A percentile compares a stretch with the other conserved stretches of the same genome.
Evolutionary conservation across 2,888 invertebrate genomes (phyloP).

Genomic region (Lepeophtheirus nordmannii): DNA sequence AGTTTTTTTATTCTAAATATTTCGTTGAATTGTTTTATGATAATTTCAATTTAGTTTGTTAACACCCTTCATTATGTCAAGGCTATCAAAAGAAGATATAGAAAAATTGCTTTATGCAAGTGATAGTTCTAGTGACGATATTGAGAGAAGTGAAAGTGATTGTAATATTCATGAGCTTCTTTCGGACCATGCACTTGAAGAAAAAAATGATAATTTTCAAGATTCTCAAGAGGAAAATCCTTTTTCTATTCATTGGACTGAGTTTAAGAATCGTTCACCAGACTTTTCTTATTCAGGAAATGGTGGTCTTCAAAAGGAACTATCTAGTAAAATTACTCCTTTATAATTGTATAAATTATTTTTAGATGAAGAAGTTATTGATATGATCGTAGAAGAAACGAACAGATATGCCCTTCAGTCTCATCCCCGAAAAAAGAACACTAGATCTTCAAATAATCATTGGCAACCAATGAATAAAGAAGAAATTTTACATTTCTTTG

Average conservation of each 20-base stretch:
- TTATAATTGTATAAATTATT: neutral
- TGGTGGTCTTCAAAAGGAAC: neutral
- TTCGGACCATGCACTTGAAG: neutral
- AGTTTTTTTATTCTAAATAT: no score
- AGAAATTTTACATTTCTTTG: neutral
- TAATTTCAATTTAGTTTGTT: no score
- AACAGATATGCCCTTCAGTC: conserved; percentile 2
- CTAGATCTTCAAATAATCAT: neutral
- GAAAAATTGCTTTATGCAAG: neutral
- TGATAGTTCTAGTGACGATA: neutral
- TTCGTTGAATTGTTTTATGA: no score
- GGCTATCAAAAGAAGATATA: no score
- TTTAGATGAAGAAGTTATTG: neutral
- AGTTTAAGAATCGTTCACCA: neutral
- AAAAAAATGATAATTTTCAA: neutral
- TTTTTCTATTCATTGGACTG: neutral
- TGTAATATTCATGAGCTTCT: neutral
- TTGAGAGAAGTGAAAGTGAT: neutral
- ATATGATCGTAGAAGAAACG: neutral
- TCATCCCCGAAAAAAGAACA: neutral
- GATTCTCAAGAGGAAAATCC: neutral
- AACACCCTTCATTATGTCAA: no score
- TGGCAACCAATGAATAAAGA: neutral
- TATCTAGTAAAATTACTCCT: neutral
- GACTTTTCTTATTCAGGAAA: neutral